Conservation (phyloP, 2,888 invertebrate species). For the Crocallis elinguaria region DNA sequence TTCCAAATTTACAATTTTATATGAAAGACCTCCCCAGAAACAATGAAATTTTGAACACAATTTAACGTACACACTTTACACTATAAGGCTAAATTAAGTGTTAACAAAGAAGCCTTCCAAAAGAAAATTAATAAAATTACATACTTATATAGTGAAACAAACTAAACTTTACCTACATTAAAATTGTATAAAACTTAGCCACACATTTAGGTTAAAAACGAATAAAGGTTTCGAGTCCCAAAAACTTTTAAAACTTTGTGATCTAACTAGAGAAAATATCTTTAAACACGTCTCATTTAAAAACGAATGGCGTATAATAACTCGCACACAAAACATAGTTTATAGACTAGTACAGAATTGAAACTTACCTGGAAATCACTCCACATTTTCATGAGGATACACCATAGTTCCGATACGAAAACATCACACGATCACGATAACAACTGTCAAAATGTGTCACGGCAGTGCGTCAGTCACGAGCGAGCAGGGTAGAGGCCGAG, state of each 20-base stretch:
- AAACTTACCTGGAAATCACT: constrained; percentile 82
- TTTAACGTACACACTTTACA: no score
- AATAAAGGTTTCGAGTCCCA: constrained; percentile 9
- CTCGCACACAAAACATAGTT: constrained; percentile 8
- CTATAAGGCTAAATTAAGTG: no score
- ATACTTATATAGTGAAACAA: background rate
- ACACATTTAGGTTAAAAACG: background rate
- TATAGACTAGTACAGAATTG: constrained; percentile 8
- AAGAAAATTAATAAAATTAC: no score
- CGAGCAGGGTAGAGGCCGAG: constrained; percentile 71
- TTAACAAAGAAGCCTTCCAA: no score
- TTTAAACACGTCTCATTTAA: constrained; percentile 46
- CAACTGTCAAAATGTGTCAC: constrained; percentile 81
- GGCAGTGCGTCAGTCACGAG: constrained; percentile 72
- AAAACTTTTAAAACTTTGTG: constrained; percentile 31
- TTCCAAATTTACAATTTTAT: no score
- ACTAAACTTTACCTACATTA: background rate
- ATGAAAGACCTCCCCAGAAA: no score
- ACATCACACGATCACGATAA: constrained; percentile 84
- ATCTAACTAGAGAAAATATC: constrained; percentile 42
- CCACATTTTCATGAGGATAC: constrained; percentile 85
- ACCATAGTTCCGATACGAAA: constrained; percentile 84
- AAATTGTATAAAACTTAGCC: background rate
- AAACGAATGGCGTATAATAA: constrained; percentile 41
- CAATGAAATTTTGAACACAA: no score